These are phyloP conservation scores for Tiaroga cobitis DNA, from an alignment of 2,797 vertebrate species.

Conservation along the genomic window DNA sequence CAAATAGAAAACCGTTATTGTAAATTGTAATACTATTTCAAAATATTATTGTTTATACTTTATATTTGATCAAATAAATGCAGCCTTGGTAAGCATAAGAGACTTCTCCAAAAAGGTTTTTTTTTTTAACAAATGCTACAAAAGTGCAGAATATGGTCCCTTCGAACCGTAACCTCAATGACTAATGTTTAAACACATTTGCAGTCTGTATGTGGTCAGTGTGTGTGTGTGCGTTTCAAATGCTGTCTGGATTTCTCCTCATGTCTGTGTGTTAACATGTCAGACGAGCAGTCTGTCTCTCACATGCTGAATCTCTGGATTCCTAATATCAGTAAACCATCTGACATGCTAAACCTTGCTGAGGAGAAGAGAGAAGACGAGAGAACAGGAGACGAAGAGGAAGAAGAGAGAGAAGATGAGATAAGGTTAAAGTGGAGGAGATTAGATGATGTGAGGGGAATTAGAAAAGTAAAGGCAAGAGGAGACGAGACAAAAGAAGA, in stretches of 20 bases:
- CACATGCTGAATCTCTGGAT: slow-evolving; percentile 66
- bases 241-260: slow-evolving; percentile 36
- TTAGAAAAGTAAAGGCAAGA: neutral
- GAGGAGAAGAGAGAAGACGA: neutral
- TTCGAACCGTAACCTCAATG: slow-evolving; percentile 2
- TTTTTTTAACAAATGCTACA: neutral
- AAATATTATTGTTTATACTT: neutral
- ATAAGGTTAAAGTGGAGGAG: slow-evolving; percentile 42
- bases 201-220: slow-evolving; percentile 27
- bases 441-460: neutral
- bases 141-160: neutral
- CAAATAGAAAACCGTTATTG: neutral
- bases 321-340: slow-evolving; percentile 76
- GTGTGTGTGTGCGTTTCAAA: neutral
- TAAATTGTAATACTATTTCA: neutral
- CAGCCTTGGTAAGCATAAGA: neutral
- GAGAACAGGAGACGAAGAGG: neutral
- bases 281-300: slow-evolving; percentile 58
- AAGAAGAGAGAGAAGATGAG: neutral
- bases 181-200: slow-evolving; percentile 27
- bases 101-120: neutral
- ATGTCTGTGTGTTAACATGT: slow-evolving; percentile 38
- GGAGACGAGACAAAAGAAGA: neutral
- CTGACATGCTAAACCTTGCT: slow-evolving; percentile 72
- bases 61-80: neutral